Base-by-base conservation (phyloP, 2,113 vertebrate species). In the Neoarius graeffei region DNA sequence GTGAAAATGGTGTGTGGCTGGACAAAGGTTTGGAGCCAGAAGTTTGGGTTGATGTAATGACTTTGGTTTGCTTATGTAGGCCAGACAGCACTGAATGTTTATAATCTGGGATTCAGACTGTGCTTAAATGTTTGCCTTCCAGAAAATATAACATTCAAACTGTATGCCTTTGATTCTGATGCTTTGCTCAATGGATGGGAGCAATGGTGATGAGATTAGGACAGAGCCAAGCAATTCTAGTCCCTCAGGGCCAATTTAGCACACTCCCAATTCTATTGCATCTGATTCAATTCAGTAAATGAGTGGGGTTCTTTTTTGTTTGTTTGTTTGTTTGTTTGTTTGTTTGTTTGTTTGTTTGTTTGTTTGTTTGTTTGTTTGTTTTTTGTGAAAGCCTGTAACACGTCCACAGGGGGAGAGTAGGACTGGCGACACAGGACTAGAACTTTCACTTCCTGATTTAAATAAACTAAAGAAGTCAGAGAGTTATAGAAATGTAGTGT, bases 201-300 rank as follows among this genome's bases (percentile, higher is more conserved):
- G 60, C 82, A 27, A n/a, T 30, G 35, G 59, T 52, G 57, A 83
- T 83, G n/a, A 50, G 59, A 83, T 83, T 66, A 83, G 81, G 42
- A 64, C 81, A 83, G 30, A 83, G 59, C 59, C 64, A 11, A 64
- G 81, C 59, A 83, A 83, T 25, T 83, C 81, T 66, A 66, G 60
- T 83, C 81, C 60, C 81, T n/a, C 59, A 50, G 42, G 42, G 60
- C 35, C 60, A 83, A 66, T 83, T 83, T 83, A 83, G 42, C 35
- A 66, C 81, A 66, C 15, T 83, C 23, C 20, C 59, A 83, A 83
- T 64, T 83, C 59, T 50, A 66, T 17, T 66, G 60, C 6, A 3
- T 66, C 35, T 83, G 20, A 83, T 83, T 83, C 81, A 83, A 83
- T 83, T 83, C 42, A 83, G 81, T 67, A 86, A 86, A 86, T 80